Evolutionary conservation across 1,140 invertebrate genomes (phyloP).

Genomic region (Stenopsyche tienmushanensis): DNA sequence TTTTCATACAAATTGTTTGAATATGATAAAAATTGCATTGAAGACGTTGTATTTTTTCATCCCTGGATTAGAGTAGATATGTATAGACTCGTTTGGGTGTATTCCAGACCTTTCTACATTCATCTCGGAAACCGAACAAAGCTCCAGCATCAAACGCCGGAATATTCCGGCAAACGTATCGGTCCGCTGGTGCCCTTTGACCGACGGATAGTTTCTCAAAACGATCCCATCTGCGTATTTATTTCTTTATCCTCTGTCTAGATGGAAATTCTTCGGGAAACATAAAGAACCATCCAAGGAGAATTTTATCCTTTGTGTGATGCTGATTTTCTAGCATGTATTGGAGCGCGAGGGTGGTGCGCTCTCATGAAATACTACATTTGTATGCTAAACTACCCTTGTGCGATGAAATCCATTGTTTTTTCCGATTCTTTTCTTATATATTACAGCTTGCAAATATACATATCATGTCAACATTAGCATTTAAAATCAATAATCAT

Average conservation of each 20-base stretch:
- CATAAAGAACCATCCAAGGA: constrained; percentile 14
- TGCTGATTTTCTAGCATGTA: constrained; percentile 1
- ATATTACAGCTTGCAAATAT: not conserved
- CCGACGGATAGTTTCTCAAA: constrained; percentile 41
- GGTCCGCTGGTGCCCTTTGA: constrained; percentile 36
- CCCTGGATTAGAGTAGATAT: too few species aligned
- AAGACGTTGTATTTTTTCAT: too few species aligned
- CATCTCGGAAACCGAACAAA: constrained; percentile 35
- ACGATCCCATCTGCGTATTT: constrained; percentile 42
- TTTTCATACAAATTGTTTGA: too few species aligned
- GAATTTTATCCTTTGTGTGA: constrained; percentile 31
- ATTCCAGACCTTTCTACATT: too few species aligned
- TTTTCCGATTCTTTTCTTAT: constrained; percentile 8
- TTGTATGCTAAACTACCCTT: constrained; percentile 19
- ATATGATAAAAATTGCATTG: too few species aligned
- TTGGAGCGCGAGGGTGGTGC: not conserved
- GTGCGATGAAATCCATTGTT: not conserved
- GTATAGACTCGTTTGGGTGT: too few species aligned
- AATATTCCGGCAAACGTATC: constrained; percentile 41
- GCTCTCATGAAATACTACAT: constrained; percentile 3
- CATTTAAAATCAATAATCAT: too few species aligned
- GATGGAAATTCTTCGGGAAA: constrained; percentile 39
- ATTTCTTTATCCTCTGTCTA: constrained; percentile 38
- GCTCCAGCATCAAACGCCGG: constrained; percentile 20
- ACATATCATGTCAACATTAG: too few species aligned